A percentile compares a stretch with the other conserved stretches of the same genome.
phyloP scores from a whole-genome alignment of 2,888 invertebrate genomes.

The Cyclophora albipunctata region DNA sequence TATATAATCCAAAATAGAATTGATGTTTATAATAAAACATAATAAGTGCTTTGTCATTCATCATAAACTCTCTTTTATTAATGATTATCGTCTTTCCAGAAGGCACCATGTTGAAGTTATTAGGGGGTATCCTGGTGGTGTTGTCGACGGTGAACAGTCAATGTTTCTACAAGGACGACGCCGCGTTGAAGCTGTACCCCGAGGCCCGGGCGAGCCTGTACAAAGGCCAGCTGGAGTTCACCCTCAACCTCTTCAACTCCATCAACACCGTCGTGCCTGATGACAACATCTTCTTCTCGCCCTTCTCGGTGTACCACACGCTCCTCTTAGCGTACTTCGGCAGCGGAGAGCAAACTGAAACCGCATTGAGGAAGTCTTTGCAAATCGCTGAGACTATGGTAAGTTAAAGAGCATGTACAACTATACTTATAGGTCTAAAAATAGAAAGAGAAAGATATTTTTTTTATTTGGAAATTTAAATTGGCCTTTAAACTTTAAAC shows the following conservation, averaged over 20 bases:
- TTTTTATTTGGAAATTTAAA: neutral
- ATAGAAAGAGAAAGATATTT: neutral
- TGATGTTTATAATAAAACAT: no score
- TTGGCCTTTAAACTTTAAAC: no score
- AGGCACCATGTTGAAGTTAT: constrained; percentile 45
- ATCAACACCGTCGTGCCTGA: constrained; percentile 78
- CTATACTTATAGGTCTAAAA: no score
- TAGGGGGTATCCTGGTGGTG: constrained; percentile 32
- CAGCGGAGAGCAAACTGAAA: constrained; percentile 81
- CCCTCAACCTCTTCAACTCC: constrained; percentile 80
- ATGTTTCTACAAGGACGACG: constrained; percentile 64
- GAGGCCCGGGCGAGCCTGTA: constrained; percentile 49
- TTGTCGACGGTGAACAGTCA: constrained; percentile 48
- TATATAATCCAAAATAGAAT: no score
- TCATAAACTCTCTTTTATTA: no score
- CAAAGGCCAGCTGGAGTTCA: constrained; percentile 78
- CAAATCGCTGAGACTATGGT: constrained; percentile 75
- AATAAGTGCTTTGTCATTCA: no score
- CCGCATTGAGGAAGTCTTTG: constrained; percentile 76
- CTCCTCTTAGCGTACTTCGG: constrained; percentile 86
- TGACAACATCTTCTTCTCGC: constrained; percentile 91
- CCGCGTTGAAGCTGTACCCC: constrained; percentile 58
- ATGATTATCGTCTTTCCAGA: no score
- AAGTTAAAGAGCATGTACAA: constrained; percentile 18
- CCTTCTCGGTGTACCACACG: constrained; percentile 89